phyloP scores from a whole-genome alignment of 2,797 vertebrate genomes.

The Poliocrania exsul region DNA sequence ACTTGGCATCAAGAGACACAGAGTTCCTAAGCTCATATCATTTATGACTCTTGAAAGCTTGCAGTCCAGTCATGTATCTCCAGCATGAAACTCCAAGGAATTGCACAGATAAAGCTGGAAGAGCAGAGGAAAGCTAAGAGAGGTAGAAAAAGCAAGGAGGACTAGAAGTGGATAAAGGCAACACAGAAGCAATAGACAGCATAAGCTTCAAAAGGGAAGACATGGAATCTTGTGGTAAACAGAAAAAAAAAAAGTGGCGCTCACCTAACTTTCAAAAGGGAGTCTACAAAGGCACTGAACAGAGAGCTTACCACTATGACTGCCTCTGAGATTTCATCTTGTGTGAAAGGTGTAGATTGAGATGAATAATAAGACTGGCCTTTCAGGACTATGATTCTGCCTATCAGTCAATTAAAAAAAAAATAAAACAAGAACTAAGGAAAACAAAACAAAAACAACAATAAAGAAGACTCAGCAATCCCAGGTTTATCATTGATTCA shows the following conservation, averaged over 20 bases:
- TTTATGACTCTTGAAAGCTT: slow-evolving; percentile 66
- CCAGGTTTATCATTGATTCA: background rate
- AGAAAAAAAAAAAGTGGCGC: slow-evolving; percentile 27
- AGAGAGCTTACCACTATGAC: background rate
- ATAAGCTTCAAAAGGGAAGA: slow-evolving; percentile 40
- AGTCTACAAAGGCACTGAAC: slow-evolving; percentile 26
- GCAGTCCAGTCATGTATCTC: slow-evolving; percentile 54
- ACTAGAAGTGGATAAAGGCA: slow-evolving; percentile 16
- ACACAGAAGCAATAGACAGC: slow-evolving; percentile 19
- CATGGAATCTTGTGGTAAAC: background rate
- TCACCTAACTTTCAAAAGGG: slow-evolving; percentile 66
- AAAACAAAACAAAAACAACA: background rate
- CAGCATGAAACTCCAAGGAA: slow-evolving; percentile 64
- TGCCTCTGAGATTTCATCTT: slow-evolving; percentile 36
- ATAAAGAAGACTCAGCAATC: background rate
- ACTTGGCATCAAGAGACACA: background rate
- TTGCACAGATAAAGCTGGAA: slow-evolving; percentile 38
- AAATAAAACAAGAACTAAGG: background rate
- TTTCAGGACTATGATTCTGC: slow-evolving; percentile 1
- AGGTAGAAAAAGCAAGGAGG: slow-evolving; percentile 19
- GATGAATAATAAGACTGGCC: slow-evolving; percentile 49
- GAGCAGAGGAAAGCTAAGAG: slow-evolving; percentile 20
- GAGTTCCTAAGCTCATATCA: slow-evolving; percentile 32
- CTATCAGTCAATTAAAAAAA: background rate
- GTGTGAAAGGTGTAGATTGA: slow-evolving; percentile 42